These are phyloP conservation scores for Phalacrocorax brasilianus DNA, from an alignment of 2,113 vertebrate genomes.

Conservation along the genomic window DNA sequence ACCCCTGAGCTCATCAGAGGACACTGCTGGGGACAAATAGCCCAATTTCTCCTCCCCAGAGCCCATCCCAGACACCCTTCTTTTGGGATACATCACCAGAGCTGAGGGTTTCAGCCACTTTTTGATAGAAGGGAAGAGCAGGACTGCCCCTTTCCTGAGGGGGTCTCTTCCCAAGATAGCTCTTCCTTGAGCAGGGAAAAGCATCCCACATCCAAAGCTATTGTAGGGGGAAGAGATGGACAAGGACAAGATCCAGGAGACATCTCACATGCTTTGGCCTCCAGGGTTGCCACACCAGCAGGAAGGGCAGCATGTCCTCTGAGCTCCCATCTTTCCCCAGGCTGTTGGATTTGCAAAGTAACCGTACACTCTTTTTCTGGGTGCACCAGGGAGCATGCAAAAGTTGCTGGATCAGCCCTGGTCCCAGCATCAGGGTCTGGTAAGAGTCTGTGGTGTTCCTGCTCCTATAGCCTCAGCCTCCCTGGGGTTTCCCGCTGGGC, in stretches of 20 bases:
- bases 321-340: neutral
- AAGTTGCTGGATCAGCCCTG: neutral
- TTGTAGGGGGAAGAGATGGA: neutral
- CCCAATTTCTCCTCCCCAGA: neutral
- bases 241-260: neutral
- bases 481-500: neutral
- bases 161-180: neutral
- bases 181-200: neutral
- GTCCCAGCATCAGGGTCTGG: accelerated
- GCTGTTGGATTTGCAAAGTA: neutral
- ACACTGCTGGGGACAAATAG: neutral
- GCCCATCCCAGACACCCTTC: neutral
- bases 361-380: too few species aligned
- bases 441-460: neutral
- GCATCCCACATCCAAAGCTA: neutral
- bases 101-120: neutral
- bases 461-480: neutral
- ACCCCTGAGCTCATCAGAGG: neutral
- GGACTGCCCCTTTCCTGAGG: neutral
- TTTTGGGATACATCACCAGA: neutral
- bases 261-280: neutral
- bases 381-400: neutral
- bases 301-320: neutral
- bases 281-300: neutral
- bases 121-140: neutral